A percentile compares a stretch with the other conserved stretches of the same genome.
Conservation (phyloP, 2,888 invertebrate species). For the Polyommatus iphigenia region DNA sequence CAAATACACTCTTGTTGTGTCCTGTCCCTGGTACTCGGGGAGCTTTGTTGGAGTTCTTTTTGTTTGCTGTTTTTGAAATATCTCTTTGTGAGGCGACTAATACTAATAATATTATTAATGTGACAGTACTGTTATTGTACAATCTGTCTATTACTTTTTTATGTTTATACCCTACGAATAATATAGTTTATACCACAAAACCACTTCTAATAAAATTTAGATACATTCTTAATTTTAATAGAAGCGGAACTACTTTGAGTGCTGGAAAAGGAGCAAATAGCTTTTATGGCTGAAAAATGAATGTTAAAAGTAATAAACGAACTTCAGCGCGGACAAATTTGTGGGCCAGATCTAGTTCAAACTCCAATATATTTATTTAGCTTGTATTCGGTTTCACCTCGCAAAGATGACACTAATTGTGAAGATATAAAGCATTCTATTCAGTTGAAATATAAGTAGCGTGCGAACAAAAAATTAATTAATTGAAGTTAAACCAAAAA, state of each 20-base stretch:
- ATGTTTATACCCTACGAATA: no score
- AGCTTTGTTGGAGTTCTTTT: neutral
- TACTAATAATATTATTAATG: neutral
- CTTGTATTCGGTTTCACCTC: neutral
- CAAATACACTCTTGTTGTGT: constrained; percentile 6
- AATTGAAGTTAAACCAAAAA: neutral
- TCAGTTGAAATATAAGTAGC: neutral
- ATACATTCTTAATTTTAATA: no score
- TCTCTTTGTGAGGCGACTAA: neutral
- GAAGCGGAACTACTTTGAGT: no score
- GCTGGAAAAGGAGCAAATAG: no score
- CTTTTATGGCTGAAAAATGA: no score
- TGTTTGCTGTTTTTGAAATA: constrained; percentile 3
- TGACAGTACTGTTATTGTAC: no score
- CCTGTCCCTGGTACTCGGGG: neutral
- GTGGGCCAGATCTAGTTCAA: neutral
- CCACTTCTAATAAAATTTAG: no score
- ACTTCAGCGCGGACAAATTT: neutral
- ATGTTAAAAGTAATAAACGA: neutral
- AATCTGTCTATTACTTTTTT: no score
- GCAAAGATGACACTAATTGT: neutral
- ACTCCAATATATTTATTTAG: neutral
- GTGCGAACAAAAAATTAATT: neutral
- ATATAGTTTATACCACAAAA: no score
- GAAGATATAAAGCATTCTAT: neutral